A percentile compares a stretch with the other conserved stretches of the same genome.
Evolutionary conservation across 2,113 vertebrate species (phyloP).

Genomic region (Amphilophus citrinellus): DNA sequence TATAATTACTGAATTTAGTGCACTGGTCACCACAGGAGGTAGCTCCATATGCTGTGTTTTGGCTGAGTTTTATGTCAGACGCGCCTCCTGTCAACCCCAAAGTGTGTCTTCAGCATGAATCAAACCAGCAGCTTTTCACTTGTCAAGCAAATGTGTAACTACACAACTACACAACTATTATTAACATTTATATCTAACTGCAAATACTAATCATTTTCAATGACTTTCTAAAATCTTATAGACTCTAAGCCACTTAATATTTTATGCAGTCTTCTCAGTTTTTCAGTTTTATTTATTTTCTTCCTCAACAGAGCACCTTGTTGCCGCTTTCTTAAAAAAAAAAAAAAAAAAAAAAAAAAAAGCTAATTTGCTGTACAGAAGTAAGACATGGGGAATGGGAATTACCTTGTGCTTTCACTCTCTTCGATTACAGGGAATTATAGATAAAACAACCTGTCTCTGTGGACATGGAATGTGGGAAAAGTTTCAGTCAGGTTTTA

Average conservation of each 20-base stretch:
- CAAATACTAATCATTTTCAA: neutral
- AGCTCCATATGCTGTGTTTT: no score
- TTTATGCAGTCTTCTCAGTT: accelerated
- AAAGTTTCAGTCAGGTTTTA: no score
- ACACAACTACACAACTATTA: no score
- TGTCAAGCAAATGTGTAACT: no score
- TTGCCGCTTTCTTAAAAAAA: neutral
- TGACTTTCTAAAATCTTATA: neutral
- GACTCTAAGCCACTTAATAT: neutral
- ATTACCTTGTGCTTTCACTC: neutral
- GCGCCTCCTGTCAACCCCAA: no score
- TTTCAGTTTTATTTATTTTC: neutral
- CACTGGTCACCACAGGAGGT: no score
- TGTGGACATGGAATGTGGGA: no score
- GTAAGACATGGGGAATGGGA: neutral
- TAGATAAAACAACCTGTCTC: constrained; percentile 16
- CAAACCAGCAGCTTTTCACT: no score
- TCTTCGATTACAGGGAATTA: neutral
- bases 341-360: neutral
- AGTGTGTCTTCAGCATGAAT: no score
- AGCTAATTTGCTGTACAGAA: neutral
- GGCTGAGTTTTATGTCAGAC: no score
- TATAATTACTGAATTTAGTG: no score
- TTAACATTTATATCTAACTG: no score
- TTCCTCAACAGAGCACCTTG: neutral